A percentile compares a stretch with the other conserved stretches of the same genome.
Conservation (phyloP, 2,797 vertebrate genomes). For the Pogoniulus pusillus region DNA sequence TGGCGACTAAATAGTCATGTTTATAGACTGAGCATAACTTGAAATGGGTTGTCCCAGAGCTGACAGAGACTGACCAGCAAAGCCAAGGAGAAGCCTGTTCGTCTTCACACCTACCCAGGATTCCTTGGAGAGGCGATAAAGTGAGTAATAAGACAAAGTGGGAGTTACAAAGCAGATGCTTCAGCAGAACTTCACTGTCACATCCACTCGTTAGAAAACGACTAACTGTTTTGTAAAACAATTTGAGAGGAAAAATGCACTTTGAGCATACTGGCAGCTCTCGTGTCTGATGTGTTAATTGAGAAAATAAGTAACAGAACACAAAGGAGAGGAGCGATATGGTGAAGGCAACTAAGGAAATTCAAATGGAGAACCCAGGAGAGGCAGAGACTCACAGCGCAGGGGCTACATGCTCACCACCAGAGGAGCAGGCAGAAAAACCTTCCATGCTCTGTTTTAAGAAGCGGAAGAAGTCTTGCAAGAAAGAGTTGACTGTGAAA, state of each 20-base stretch:
- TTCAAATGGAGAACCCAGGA: slow-evolving; percentile 68
- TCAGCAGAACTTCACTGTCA: neutral
- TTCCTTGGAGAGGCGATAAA: slow-evolving; percentile 46
- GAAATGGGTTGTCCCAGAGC: neutral
- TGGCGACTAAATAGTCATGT: neutral
- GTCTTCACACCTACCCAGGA: neutral
- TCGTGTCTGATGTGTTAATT: slow-evolving; percentile 1
- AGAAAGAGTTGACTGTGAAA: neutral
- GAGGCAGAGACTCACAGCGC: slow-evolving; percentile 16
- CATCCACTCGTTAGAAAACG: neutral
- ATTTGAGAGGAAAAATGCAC: neutral
- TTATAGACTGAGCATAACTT: neutral
- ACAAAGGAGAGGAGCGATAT: slow-evolving; percentile 29
- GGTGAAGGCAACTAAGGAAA: slow-evolving; percentile 69
- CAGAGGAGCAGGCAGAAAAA: slow-evolving; percentile 68
- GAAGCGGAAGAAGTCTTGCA: slow-evolving; percentile 73
- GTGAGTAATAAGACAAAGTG: neutral
- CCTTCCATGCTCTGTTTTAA: slow-evolving; percentile 79
- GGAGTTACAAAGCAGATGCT: slow-evolving; percentile 1
- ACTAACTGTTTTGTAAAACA: neutral
- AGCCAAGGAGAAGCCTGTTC: slow-evolving; percentile 8
- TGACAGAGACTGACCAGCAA: slow-evolving; percentile 19
- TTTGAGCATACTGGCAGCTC: neutral
- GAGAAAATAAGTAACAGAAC: neutral
- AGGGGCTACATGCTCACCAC: slow-evolving; percentile 21